Conservation (phyloP, 2,888 invertebrate species). For the Pristionchus japonicus region DNA sequence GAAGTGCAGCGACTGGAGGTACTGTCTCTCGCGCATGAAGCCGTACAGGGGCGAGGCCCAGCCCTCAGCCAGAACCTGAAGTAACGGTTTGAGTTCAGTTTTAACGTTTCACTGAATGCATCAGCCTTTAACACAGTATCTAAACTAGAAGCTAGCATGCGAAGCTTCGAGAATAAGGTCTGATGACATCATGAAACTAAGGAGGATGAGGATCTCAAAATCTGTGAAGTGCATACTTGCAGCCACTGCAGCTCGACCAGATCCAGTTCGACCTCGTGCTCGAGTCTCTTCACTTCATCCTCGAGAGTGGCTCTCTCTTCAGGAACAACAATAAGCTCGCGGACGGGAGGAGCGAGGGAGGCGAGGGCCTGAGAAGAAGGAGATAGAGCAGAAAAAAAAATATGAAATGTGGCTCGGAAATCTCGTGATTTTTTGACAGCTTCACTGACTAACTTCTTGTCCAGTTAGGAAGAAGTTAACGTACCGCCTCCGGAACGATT, state of each 20-base stretch:
- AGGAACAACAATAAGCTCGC: slow-evolving; percentile 57
- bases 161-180: too few relatives aligned
- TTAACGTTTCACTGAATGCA: too few relatives aligned
- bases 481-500: slow-evolving; percentile 67
- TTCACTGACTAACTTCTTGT: too few relatives aligned
- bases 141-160: too few relatives aligned
- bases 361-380: neutral
- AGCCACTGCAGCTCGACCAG: slow-evolving; percentile 94
- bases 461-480: too few relatives aligned
- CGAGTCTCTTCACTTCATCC: slow-evolving; percentile 85
- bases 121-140: too few relatives aligned
- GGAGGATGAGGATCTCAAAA: too few relatives aligned
- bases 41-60: slow-evolving; percentile 97
- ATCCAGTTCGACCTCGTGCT: slow-evolving; percentile 84
- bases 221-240: slow-evolving; percentile 79
- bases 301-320: slow-evolving; percentile 80
- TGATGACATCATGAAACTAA: too few relatives aligned
- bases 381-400: too few relatives aligned
- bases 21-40: slow-evolving; percentile 97
- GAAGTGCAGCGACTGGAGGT: slow-evolving; percentile 86
- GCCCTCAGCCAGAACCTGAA: slow-evolving; percentile 89
- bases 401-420: too few relatives aligned
- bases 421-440: too few relatives aligned
- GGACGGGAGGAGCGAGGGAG: slow-evolving; percentile 46
- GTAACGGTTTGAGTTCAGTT: too few relatives aligned